Percentiles rank a stretch among this genome's conserved stretches.
These are phyloP conservation scores for Gouania willdenowi DNA, from an alignment of 2,797 vertebrate species.

Conservation along the genomic window DNA sequence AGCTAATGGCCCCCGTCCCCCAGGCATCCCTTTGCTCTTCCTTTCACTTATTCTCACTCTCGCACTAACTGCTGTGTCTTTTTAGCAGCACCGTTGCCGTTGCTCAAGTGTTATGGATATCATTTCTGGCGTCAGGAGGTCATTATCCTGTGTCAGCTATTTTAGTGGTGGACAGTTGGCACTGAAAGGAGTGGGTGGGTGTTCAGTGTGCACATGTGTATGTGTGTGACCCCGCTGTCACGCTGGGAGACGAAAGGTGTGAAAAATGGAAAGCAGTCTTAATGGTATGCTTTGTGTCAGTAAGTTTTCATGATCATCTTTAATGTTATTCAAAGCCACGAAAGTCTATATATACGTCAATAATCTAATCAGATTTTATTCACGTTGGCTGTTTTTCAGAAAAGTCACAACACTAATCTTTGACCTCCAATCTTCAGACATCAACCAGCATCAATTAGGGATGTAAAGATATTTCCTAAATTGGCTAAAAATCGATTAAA, in stretches of 20 bases:
- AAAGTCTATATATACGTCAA: no score
- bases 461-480: no score
- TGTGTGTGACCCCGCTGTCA: conserved; percentile 58
- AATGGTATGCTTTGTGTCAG: no score
- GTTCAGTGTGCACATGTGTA: conserved; percentile 6
- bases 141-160: conserved; percentile 76
- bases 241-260: conserved; percentile 55
- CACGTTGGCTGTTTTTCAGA: no score
- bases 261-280: no score
- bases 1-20: conserved; percentile 63
- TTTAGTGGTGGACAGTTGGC: conserved; percentile 55
- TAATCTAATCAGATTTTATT: no score
- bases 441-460: no score
- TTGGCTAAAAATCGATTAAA: no score
- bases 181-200: conserved; percentile 35
- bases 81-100: conserved; percentile 67
- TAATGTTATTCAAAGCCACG: no score
- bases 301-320: no score
- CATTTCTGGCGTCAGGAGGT: conserved; percentile 72
- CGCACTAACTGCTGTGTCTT: conserved; percentile 62
- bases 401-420: no score
- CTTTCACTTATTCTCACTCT: conserved; percentile 45
- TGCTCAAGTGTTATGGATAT: conserved; percentile 71
- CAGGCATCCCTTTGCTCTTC: conserved; percentile 34
- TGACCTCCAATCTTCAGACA: no score